Evolutionary conservation across 2,888 invertebrate species (phyloP).

Genomic region (Pasiphila rectangulata): DNA sequence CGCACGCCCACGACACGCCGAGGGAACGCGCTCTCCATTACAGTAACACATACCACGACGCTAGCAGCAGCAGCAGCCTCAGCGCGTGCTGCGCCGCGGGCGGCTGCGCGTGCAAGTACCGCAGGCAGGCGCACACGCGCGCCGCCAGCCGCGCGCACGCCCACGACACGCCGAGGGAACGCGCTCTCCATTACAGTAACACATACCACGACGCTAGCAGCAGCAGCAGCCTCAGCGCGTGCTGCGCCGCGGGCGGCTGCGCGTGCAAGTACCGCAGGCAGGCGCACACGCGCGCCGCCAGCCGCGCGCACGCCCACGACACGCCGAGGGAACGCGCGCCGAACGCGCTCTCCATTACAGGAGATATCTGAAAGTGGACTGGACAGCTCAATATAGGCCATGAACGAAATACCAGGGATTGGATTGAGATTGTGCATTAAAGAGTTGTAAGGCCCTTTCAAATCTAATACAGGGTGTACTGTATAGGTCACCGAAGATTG

Average conservation of each 20-base stretch:
- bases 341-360: slow-evolving; percentile 62
- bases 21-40: no score
- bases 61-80: slow-evolving; percentile 42
- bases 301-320: slow-evolving; percentile 56
- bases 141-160: slow-evolving; percentile 54
- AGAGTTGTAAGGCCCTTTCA: no score
- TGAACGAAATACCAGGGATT: no score
- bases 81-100: slow-evolving; percentile 54
- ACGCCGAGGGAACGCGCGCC: slow-evolving; percentile 58
- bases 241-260: slow-evolving; percentile 50
- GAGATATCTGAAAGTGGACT: slow-evolving; percentile 58
- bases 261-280: slow-evolving; percentile 54
- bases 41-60: slow-evolving; percentile 15
- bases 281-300: slow-evolving; percentile 54
- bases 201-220: slow-evolving; percentile 13
- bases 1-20: no score
- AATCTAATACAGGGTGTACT: no score
- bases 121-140: slow-evolving; percentile 55
- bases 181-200: slow-evolving; percentile 55
- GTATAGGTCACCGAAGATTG: no score
- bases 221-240: slow-evolving; percentile 51
- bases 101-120: slow-evolving; percentile 52
- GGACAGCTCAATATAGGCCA: no score
- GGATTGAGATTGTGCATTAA: no score
- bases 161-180: slow-evolving; percentile 61